Evolutionary conservation across 2,797 vertebrate genomes (phyloP).

Genomic region (Otolemur crassicaudatus): DNA sequence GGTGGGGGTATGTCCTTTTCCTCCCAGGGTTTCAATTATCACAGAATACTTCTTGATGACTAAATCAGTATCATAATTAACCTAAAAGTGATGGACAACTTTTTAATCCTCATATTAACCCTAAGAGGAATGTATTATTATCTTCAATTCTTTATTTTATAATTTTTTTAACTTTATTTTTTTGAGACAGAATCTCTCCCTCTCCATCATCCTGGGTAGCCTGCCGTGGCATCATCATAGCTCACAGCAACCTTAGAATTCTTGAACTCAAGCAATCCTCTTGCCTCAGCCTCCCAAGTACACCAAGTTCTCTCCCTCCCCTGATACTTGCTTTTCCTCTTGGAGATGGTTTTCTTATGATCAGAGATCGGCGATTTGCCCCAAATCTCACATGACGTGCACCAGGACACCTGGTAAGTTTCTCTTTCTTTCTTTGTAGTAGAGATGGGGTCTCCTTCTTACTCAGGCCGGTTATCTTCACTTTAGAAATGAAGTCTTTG

Average conservation of each 20-base stretch:
- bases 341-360: background rate
- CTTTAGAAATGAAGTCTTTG: background rate
- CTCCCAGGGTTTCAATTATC: background rate
- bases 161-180: too few species aligned
- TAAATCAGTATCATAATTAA: background rate
- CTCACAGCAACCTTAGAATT: too few species aligned
- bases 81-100: background rate
- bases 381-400: background rate
- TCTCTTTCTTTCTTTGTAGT: too few species aligned
- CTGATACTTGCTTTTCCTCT: background rate
- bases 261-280: too few species aligned
- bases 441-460: too few species aligned
- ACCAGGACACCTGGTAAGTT: too few species aligned
- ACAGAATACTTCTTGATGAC: background rate
- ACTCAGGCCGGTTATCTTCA: too few species aligned
- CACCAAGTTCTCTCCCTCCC: background rate
- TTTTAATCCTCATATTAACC: background rate
- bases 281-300: too few species aligned
- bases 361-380: background rate
- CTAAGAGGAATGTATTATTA: rapidly evolving
- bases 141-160: too few species aligned
- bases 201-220: too few species aligned
- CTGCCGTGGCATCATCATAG: too few species aligned
- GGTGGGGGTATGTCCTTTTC: background rate
- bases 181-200: too few species aligned